Evolutionary conservation across 2,888 invertebrate genomes (phyloP).

Genomic region (Brachyptera putata): DNA sequence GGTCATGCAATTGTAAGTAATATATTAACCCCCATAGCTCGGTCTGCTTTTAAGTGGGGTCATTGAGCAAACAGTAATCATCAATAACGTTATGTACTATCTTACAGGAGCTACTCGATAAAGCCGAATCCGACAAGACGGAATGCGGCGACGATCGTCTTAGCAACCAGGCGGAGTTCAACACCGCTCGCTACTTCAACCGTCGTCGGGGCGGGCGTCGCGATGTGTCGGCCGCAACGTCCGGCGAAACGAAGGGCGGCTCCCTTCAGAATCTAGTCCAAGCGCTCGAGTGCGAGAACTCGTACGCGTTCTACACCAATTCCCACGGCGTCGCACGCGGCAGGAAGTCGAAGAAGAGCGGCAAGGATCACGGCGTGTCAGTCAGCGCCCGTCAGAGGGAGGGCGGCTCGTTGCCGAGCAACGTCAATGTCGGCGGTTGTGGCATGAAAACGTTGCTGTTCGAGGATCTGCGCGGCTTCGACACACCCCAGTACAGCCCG

Average conservation of each 20-base stretch:
- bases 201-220: slow-evolving; percentile 48
- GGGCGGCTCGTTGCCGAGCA: slow-evolving; percentile 59
- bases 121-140: slow-evolving; percentile 68
- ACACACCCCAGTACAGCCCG: background rate
- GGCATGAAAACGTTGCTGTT: slow-evolving; percentile 29
- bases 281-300: background rate
- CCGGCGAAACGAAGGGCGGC: slow-evolving; percentile 53
- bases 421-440: slow-evolving; percentile 46
- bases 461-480: slow-evolving; percentile 24
- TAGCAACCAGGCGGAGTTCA: background rate
- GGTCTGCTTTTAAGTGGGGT: too few species aligned
- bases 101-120: slow-evolving; percentile 65
- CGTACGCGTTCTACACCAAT: background rate
- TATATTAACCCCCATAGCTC: too few species aligned
- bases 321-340: background rate
- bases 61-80: too few species aligned
- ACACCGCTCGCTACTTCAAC: slow-evolving; percentile 33
- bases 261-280: slow-evolving; percentile 55
- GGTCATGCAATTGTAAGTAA: too few species aligned
- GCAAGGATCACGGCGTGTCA: slow-evolving; percentile 12
- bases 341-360: background rate
- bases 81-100: too few species aligned
- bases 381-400: slow-evolving; percentile 56
- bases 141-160: slow-evolving; percentile 37
- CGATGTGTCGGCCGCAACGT: slow-evolving; percentile 45